phyloP scores from a whole-genome alignment of 2,113 vertebrate genomes.

The Puntigrus tetrazona region DNA sequence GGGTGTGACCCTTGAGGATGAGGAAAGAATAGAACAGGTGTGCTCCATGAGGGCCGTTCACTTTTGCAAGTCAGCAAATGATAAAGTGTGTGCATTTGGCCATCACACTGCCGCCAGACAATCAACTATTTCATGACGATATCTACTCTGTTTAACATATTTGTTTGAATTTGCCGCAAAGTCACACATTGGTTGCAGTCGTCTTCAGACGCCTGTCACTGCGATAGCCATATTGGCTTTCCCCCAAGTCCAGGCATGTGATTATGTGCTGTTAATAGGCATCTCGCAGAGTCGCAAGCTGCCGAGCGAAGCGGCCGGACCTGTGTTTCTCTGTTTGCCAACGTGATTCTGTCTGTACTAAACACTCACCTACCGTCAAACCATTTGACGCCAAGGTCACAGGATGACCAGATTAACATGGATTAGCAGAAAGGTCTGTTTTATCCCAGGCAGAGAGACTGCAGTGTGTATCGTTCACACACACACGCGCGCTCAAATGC shows the following conservation, averaged over 20 bases:
- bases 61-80: slow-evolving; percentile 9
- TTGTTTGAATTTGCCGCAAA: not conserved
- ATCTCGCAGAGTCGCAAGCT: slow-evolving; percentile 47
- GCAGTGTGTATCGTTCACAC: not conserved
- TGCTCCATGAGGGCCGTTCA: not conserved
- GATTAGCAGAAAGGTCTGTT: slow-evolving; percentile 51
- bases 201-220: not conserved
- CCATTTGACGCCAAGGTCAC: slow-evolving; percentile 56
- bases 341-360: slow-evolving; percentile 27
- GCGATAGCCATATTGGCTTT: slow-evolving; percentile 19
- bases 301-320: slow-evolving; percentile 1
- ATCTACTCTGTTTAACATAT: not conserved
- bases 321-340: slow-evolving; percentile 36
- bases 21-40: slow-evolving; percentile 32
- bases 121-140: not conserved
- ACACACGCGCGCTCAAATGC: not conserved
- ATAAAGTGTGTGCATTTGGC: not conserved
- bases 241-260: slow-evolving; percentile 13
- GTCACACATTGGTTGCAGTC: not conserved
- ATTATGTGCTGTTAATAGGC: slow-evolving; percentile 33
- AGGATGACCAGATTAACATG: slow-evolving; percentile 54
- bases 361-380: slow-evolving; percentile 48
- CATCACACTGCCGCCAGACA: not conserved
- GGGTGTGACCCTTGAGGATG: not conserved
- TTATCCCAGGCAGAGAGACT: slow-evolving; percentile 44